These are phyloP conservation scores for Bucorvus abyssinicus DNA, from an alignment of 2,797 vertebrate species.

Conservation along the genomic window DNA sequence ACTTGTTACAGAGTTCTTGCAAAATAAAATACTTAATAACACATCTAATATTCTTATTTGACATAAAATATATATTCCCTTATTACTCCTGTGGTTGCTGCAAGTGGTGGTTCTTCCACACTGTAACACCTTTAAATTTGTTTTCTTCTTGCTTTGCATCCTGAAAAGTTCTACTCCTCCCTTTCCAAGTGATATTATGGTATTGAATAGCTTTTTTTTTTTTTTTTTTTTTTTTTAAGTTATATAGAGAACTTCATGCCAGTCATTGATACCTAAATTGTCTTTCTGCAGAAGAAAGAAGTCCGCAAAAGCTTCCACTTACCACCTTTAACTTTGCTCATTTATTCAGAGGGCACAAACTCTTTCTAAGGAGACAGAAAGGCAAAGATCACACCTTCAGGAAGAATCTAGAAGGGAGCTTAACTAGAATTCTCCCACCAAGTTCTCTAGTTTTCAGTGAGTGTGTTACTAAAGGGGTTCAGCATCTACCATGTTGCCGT, in stretches of 20 bases:
- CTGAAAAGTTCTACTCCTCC: background rate
- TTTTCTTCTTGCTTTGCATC: background rate
- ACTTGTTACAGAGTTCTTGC: background rate
- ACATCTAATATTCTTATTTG: background rate
- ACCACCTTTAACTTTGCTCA: background rate
- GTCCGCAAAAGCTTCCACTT: background rate
- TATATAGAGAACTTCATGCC: background rate
- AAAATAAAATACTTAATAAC: background rate
- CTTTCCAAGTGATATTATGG: background rate
- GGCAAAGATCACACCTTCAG: background rate
- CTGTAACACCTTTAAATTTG: background rate
- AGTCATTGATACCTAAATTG: background rate
- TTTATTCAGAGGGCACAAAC: background rate
- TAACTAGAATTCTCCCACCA: accelerated
- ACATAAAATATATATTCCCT: background rate
- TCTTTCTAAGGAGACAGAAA: background rate
- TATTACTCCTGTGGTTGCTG: background rate
- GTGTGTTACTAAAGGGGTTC: background rate
- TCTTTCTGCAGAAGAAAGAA: background rate
- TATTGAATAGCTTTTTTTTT: background rate
- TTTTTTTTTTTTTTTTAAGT: background rate
- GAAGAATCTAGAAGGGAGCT: background rate
- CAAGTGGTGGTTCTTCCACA: background rate
- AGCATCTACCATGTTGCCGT: background rate
- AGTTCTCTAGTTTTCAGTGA: background rate